Evolutionary conservation across 2,888 invertebrate genomes (phyloP), one percentile per base, ranked within the genome.

Genomic region (Pachymerium ferrugineum): DNA sequence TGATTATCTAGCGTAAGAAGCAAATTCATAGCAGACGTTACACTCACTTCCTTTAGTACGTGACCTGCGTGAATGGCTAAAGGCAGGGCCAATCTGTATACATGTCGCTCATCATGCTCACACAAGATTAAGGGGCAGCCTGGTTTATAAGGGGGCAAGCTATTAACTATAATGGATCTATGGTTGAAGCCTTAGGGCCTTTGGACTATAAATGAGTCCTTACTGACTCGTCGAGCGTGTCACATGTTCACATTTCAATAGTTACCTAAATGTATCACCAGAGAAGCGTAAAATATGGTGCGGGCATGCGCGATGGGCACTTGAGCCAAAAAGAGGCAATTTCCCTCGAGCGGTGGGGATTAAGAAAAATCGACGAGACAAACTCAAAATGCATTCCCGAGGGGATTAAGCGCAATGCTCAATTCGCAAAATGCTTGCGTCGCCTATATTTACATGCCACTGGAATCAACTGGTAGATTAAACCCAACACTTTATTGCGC

Each of bases 261-360:
- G 62, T 62, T 62, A n/a, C 62, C 62, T 62, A 62, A 62, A 62
- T 62, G 62, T 62, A 62, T 62, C 62, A 62, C 62, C 62, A 62
- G 28, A 62, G 62, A 62, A 62, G 62, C 62, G 62, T 62, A 62
- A 62, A 62, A 62, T 62, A 62, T 62, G 62, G 25, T 28, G 62
- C 62, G 28, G 62, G 62, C 62, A 62, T 62, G 62, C 28, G 62
- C 62, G 62, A 62, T 62, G 62, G 62, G 62, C 62, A 62, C 62
- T 62, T 62, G 62, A 62, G 62, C 62, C 62, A 62, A 25, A 62
- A 25, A 25, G 62, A 62, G n/a, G 62, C 62, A 62, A 62, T 62
- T 62, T 62, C 62, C 28, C 62, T 62, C 62, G 28, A 62, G 62
- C 62, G 62, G 28, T 62, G 28, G 8, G 62, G 62, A 62, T 62